Evolutionary conservation across 2,888 invertebrate genomes (phyloP).

Genomic region (Alentia gelatinosa): DNA sequence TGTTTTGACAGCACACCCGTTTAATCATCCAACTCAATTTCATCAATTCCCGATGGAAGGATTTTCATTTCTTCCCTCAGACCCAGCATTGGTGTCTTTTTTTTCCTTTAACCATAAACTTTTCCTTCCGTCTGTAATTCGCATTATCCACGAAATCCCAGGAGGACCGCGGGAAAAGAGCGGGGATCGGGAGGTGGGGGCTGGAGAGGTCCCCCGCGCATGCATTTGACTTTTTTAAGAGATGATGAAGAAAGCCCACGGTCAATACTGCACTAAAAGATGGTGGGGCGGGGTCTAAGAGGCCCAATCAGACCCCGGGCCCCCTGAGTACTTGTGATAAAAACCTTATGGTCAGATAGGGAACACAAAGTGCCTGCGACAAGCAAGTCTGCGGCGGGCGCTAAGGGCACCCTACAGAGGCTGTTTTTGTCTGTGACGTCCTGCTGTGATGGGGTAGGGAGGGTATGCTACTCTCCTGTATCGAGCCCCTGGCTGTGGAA

Average conservation of each 20-base stretch:
- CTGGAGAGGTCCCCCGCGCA: not conserved
- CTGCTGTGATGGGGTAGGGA: not conserved
- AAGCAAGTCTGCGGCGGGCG: not conserved
- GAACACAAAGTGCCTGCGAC: not conserved
- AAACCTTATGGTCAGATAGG: not conserved
- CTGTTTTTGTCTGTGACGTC: not conserved
- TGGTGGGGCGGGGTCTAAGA: not conserved
- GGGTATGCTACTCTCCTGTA: not conserved
- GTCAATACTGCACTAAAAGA: not conserved
- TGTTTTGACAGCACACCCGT: no score
- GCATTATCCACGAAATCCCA: not conserved
- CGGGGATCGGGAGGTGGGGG: not conserved
- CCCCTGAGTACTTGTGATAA: not conserved
- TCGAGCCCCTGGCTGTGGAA: not conserved
- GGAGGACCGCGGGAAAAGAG: not conserved
- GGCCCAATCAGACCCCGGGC: not conserved
- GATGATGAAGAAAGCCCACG: not conserved
- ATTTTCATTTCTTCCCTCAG: not conserved
- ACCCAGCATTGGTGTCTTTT: not conserved
- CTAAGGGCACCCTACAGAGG: not conserved
- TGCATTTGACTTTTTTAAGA: not conserved
- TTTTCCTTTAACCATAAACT: not conserved
- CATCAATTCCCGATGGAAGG: no score
- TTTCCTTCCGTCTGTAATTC: not conserved
- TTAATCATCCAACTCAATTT: no score